Percentiles rank a stretch among this genome's conserved stretches.
phyloP scores from a whole-genome alignment of 1,140 invertebrate genomes.

The Belonocnema kinseyi region DNA sequence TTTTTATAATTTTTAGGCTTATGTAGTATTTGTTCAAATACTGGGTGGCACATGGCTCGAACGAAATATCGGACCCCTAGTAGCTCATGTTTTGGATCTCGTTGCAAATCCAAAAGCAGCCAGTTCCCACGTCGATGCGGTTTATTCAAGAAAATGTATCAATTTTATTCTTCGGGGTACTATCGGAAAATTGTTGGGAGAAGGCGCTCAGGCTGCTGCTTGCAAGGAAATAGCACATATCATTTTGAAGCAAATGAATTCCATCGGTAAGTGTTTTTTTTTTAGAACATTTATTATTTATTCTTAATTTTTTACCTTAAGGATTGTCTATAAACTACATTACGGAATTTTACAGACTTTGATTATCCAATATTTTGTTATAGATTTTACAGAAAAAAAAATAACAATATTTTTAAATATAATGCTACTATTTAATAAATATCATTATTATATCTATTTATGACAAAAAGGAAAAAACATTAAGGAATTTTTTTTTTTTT shows the following conservation, averaged over 20 bases:
- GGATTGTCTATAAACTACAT: not conserved
- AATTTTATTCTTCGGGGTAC: constrained; percentile 95
- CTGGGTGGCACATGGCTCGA: constrained; percentile 97
- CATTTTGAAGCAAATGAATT: constrained; percentile 96
- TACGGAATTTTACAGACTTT: no score
- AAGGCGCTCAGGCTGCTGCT: constrained; percentile 96
- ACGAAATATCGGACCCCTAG: constrained; percentile 89
- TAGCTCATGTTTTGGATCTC: constrained; percentile 93
- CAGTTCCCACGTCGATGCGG: constrained; percentile 96
- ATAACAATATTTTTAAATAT: no score
- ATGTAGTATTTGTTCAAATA: constrained; percentile 94
- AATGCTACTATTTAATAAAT: no score
- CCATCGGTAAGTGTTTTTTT: constrained; percentile 79
- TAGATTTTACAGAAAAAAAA: no score
- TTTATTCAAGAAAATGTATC: constrained; percentile 98
- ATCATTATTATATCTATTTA: no score
- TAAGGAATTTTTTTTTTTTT: no score
- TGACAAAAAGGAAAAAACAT: no score
- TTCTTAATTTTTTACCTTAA: not conserved
- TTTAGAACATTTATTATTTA: constrained; percentile 24
- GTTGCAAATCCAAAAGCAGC: constrained; percentile 96
- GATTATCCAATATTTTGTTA: no score
- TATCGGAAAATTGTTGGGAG: constrained; percentile 94
- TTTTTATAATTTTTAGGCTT: constrained; percentile 81
- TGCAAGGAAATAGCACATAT: constrained; percentile 96